These are phyloP conservation scores for Colletes gigas DNA, from an alignment of 1,140 invertebrate genomes.

Conservation along the genomic window DNA sequence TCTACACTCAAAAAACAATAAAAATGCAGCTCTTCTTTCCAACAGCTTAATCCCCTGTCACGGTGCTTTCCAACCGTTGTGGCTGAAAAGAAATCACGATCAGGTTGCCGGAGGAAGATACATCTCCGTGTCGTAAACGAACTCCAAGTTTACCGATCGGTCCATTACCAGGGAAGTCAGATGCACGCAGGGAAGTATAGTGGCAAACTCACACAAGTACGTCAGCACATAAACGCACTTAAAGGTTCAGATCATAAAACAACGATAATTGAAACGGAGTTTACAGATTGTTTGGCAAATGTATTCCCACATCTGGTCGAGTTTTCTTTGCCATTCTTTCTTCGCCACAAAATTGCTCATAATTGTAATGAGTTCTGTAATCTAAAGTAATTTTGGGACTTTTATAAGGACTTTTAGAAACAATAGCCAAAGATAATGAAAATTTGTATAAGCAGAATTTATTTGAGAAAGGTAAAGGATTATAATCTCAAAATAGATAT, in stretches of 20 bases:
- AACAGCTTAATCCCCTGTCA: constrained; percentile 5
- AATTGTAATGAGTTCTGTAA: no score
- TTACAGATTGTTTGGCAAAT: no score
- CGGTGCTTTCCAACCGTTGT: neutral
- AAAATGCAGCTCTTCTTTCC: neutral
- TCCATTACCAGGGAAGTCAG: neutral
- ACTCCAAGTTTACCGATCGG: constrained; percentile 5
- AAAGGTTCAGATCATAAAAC: neutral
- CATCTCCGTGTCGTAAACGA: neutral
- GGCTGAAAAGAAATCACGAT: neutral
- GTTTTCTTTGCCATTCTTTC: neutral
- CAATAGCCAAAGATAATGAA: no score
- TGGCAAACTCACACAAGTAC: neutral
- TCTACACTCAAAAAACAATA: neutral
- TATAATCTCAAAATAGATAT: no score
- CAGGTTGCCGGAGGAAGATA: neutral
- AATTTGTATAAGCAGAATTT: no score
- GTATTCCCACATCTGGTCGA: no score
- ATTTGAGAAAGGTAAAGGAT: no score
- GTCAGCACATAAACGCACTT: neutral
- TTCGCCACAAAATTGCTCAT: neutral
- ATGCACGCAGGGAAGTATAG: neutral
- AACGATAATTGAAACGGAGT: neutral
- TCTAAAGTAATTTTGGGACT: no score
- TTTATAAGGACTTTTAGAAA: no score